A percentile compares a stretch with the other conserved stretches of the same genome.
Evolutionary conservation across 2,113 vertebrate species (phyloP).

Genomic region (Epinephelus lanceolatus): DNA sequence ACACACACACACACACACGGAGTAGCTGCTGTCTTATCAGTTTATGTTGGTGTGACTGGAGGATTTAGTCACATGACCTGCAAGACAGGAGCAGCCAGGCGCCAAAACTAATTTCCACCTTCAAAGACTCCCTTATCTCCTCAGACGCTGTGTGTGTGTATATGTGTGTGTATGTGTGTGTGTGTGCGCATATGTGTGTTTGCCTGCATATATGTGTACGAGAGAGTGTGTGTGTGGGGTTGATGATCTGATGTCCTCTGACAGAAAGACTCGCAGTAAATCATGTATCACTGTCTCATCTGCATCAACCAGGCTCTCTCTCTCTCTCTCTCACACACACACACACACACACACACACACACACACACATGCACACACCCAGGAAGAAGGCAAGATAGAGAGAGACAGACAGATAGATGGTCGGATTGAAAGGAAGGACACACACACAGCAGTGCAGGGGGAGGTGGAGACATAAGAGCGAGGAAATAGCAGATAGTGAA

Average conservation of each 20-base stretch:
- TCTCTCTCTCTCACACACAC: slow-evolving; percentile 14
- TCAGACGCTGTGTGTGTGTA: slow-evolving; percentile 62
- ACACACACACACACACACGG: slow-evolving; percentile 36
- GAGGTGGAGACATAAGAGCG: slow-evolving; percentile 25
- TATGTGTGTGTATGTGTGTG: slow-evolving; percentile 14
- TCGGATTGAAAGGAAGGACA: slow-evolving; percentile 45
- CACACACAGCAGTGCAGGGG: slow-evolving; percentile 19
- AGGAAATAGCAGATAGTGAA: slow-evolving; percentile 63
- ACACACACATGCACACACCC: slow-evolving; percentile 14
- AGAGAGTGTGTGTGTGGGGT: slow-evolving; percentile 27
- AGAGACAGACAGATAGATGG: slow-evolving; percentile 40
- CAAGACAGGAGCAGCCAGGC: slow-evolving; percentile 89
- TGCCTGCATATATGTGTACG: slow-evolving; percentile 22
- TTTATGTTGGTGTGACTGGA: slow-evolving; percentile 80
- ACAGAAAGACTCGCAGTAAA: slow-evolving; percentile 77
- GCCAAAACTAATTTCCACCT: slow-evolving; percentile 85
- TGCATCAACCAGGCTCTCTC: slow-evolving; percentile 55
- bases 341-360: slow-evolving; percentile 37
- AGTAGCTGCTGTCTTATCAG: slow-evolving; percentile 79
- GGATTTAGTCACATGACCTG: slow-evolving; percentile 85
- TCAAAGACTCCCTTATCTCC: slow-evolving; percentile 85
- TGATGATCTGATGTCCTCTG: slow-evolving; percentile 82
- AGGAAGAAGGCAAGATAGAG: slow-evolving; percentile 27
- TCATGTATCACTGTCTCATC: slow-evolving; percentile 82
- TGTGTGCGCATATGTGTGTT: slow-evolving; percentile 3